Evolutionary conservation across 2,797 vertebrate genomes (phyloP), one percentile per base, ranked within the genome.

Genomic region (Paramormyrops hopkinsi): DNA sequence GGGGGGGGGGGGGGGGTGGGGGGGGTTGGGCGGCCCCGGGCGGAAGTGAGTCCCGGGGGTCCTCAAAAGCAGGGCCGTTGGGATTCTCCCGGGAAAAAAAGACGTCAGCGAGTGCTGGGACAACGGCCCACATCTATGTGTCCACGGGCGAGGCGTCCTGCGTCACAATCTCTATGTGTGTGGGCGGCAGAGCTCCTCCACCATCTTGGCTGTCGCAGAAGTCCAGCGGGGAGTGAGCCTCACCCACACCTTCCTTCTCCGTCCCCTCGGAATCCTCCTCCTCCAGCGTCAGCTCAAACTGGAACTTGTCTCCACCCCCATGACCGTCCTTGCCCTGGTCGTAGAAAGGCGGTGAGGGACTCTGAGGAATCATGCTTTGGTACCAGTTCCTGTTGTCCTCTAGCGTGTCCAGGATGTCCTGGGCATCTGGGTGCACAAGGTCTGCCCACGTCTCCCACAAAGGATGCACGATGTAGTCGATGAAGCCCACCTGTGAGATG

Each of bases 311-410:
- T 88, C 97, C 97, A 0, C 94, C 94, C 0, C 95, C 92, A 90
- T 97, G 97, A 90, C 97, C 97, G 91, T 98, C 98, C 56, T 96
- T 95, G 91, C 94, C 96, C 89, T 96, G 95, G 89, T 98, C 98
- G 0, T 98, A 98, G 92, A 98, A 96, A 0, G 98, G 97, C 11
- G 98, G 98, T 17, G 98, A 99, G 0, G 98, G 98, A 91, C 98
- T 99, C 94, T 98, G 98, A 83, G 98, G 98, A 91, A 99, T 99
- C 98, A 99, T 99, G 94, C 98, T 99, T 96, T 99, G 98, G 95
- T 99, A 99, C 98, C 98, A 99, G 96, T 99, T 99, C 94, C 98
- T 97, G 95, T 99, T 99, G 94, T 99, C 98, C 94, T 99, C 98
- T 92, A 99, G 93, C 0, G 97, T 99, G 93, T 99, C 98, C 94